Percentiles rank a stretch among this genome's conserved stretches.
These are phyloP conservation scores for Rapana venosa DNA, from an alignment of 2,888 invertebrate genomes.

Conservation along the genomic window DNA sequence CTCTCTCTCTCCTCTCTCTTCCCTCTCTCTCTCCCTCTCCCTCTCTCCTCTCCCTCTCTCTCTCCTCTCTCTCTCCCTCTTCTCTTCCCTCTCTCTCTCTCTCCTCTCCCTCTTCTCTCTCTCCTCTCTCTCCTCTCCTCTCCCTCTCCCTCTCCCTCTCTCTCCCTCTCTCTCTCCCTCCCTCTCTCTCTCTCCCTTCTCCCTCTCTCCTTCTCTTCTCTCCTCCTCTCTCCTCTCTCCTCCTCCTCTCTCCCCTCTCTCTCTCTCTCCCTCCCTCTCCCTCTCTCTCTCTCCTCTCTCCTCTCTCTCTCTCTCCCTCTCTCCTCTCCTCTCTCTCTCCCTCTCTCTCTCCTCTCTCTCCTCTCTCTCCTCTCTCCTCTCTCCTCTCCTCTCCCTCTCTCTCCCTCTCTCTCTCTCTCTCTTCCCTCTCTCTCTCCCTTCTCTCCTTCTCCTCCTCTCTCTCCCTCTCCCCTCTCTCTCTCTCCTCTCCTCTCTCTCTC, in stretches of 20 bases:
- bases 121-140: neutral
- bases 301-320: too few species aligned
- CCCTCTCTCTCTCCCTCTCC: constrained; percentile 10
- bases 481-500: neutral
- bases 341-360: neutral
- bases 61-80: neutral
- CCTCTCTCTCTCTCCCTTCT: too few species aligned
- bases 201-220: neutral
- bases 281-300: neutral
- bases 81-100: constrained; percentile 8
- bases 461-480: neutral
- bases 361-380: neutral
- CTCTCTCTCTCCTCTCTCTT: neutral
- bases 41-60: neutral
- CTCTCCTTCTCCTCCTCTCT: neutral
- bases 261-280: neutral
- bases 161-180: neutral
- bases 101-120: neutral
- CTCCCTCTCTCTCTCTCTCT: neutral
- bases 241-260: neutral
- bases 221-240: neutral
- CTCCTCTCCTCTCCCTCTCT: neutral
- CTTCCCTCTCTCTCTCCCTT: neutral
- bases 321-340: neutral
- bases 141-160: neutral